Evolutionary conservation across 2,113 vertebrate species (phyloP), one percentile per base, ranked within the genome.

Genomic region (Gnathonemus echidnorhynchus): DNA sequence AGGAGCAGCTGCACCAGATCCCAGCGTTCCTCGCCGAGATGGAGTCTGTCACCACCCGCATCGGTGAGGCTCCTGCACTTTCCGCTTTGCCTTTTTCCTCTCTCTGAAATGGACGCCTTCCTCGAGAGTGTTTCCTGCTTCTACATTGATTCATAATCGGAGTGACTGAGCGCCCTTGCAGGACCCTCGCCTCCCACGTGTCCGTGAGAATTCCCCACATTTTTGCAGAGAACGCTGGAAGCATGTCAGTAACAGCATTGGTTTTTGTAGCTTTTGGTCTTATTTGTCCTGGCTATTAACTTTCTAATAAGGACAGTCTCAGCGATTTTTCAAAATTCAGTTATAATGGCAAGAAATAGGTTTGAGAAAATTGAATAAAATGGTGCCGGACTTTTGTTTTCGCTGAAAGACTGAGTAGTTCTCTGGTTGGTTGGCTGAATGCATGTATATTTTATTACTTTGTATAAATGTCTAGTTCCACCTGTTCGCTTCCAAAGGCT

Each of bases 1-100:
- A 98, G 91, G 97, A 97, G 87, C 98, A 99, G 77, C 97, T 99
- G 8, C 97, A 97, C 49, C 96, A 96, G 93, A 93, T 99, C 15
- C 98, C 98, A 0, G 92, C 88, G 0, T 96, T 99, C 66, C 93
- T 98, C 87, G 93, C 94, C 3, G 97, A 98, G 53, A 91, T 99
- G 50, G 97, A 98, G 88, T 95, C 96, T 74, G 93, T 97, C 91
- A 97, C 97, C 0, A 91, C 96, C 17, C 97, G 90, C 86, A 94
- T 99, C 66, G 97, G 98, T 99, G 92, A 96, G 96, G 93, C 10
- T 89, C 13, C 50, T 39, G 3, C 31, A 1, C 74, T 19, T 39
- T 42, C 35, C 2, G 15, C 31, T 19, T 80, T 80, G 13, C 35
- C 74, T 19, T 15, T 35, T 3, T 42, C 13, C 17, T 15, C 17